These are phyloP conservation scores for Vanessa atalanta DNA, from an alignment of 1,140 invertebrate species.

Conservation along the genomic window DNA sequence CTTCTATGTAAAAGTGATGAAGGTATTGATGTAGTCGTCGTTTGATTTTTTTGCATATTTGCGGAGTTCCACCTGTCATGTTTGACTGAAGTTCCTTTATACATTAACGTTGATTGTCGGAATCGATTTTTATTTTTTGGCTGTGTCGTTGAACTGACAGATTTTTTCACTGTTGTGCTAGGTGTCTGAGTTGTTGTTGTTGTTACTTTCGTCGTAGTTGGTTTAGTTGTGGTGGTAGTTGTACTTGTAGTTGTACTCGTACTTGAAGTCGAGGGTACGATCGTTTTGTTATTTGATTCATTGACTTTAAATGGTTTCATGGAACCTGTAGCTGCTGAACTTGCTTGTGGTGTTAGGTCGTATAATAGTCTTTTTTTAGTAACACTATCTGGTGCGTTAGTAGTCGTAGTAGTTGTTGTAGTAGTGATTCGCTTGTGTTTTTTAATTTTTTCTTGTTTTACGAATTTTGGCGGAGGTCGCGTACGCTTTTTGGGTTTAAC, in stretches of 20 bases:
- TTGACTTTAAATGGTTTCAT: slow-evolving; percentile 34
- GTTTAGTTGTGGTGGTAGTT: slow-evolving; percentile 37
- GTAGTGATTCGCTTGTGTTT: slow-evolving; percentile 69
- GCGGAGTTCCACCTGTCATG: slow-evolving; percentile 65
- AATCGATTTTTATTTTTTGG: slow-evolving; percentile 66
- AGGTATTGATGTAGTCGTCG: slow-evolving; percentile 29
- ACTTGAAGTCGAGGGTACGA: slow-evolving; percentile 28
- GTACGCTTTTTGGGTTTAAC: slow-evolving; percentile 63
- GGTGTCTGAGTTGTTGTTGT: slow-evolving; percentile 46
- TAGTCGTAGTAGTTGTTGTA: slow-evolving; percentile 52
- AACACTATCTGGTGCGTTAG: slow-evolving; percentile 43
- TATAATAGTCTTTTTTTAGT: slow-evolving; percentile 41
- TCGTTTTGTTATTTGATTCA: slow-evolving; percentile 28
- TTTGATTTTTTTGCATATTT: slow-evolving; percentile 51
- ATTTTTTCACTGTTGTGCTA: slow-evolving; percentile 36
- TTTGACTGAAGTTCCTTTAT: slow-evolving; percentile 71
- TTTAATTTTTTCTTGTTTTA: slow-evolving; percentile 66
- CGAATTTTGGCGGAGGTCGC: slow-evolving; percentile 70
- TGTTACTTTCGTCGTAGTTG: slow-evolving; percentile 41
- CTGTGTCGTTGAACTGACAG: slow-evolving; percentile 41
- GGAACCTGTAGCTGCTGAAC: slow-evolving; percentile 49
- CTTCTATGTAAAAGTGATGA: slow-evolving; percentile 50
- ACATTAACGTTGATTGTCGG: slow-evolving; percentile 66
- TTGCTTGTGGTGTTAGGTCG: slow-evolving; percentile 60
- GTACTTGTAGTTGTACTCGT: slow-evolving; percentile 36